These are phyloP conservation scores for Ernsta delagoae DNA, from an alignment of 2,888 invertebrate genomes.

Conservation along the genomic window DNA sequence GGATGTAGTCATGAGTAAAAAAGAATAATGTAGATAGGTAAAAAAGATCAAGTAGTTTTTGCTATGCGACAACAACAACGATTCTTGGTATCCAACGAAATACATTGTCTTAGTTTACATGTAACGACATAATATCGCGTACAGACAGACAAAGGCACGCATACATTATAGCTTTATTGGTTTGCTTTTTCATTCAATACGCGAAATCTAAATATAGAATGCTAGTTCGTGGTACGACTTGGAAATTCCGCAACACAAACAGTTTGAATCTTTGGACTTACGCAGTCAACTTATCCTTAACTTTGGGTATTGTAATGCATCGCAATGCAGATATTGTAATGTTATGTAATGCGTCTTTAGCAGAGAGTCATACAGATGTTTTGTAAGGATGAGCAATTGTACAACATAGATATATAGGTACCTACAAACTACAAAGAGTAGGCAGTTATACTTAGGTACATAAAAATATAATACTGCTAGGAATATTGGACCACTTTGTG, in stretches of 20 bases:
- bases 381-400: too few relatives aligned
- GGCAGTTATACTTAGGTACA: too few relatives aligned
- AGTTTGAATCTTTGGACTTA: conserved; percentile 14
- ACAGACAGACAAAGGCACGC: neutral
- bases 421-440: too few relatives aligned
- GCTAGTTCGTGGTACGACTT: conserved; percentile 7
- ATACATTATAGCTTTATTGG: neutral
- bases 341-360: neutral
- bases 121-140: too few relatives aligned
- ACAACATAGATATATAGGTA: neutral
- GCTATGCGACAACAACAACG: too few relatives aligned
- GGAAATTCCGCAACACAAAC: conserved; percentile 22
- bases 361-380: neutral
- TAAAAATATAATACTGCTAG: too few relatives aligned
- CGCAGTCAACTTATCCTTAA: conserved; percentile 13
- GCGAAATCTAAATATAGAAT: conserved; percentile 21
- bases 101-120: too few relatives aligned
- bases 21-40: too few relatives aligned
- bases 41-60: too few relatives aligned
- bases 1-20: too few relatives aligned
- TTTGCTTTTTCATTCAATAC: conserved; percentile 1
- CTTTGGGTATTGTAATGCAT: conserved; percentile 2
- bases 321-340: neutral
- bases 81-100: too few relatives aligned
- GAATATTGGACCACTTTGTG: too few relatives aligned